phyloP scores from a whole-genome alignment of 2,797 vertebrate species.

The Alectoris magna region DNA sequence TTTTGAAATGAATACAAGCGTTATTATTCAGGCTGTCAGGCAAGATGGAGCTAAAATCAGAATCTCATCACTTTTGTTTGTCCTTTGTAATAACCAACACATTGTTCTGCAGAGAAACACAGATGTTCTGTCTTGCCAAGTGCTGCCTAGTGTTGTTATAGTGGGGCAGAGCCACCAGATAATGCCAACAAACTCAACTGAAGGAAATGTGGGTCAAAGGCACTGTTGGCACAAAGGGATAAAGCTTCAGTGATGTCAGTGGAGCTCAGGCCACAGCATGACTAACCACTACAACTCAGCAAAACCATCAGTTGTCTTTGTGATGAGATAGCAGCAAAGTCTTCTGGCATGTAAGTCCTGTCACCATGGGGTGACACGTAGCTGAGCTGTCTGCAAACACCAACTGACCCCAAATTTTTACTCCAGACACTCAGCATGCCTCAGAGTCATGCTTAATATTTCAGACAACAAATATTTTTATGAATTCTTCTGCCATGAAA shows the following conservation, averaged over 20 bases:
- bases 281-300: not conserved
- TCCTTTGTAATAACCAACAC: not conserved
- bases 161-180: not conserved
- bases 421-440: not conserved
- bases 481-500: not conserved
- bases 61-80: constrained; percentile 44
- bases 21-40: constrained; percentile 11
- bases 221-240: not conserved
- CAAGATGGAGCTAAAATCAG: not conserved
- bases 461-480: not conserved
- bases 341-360: not conserved
- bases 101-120: constrained; percentile 28
- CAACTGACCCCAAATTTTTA: not conserved
- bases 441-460: not conserved
- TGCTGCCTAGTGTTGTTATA: not conserved
- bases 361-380: accelerated
- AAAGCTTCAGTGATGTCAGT: not conserved
- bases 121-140: not conserved
- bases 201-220: not conserved
- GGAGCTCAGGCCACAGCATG: not conserved
- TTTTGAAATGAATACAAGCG: constrained; percentile 16
- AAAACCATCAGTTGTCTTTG: not conserved
- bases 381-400: not conserved
- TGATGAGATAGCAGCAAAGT: not conserved
- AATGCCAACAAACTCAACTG: not conserved